phyloP scores from a whole-genome alignment of 2,797 vertebrate species.

The Rhynchonycteris naso region DNA sequence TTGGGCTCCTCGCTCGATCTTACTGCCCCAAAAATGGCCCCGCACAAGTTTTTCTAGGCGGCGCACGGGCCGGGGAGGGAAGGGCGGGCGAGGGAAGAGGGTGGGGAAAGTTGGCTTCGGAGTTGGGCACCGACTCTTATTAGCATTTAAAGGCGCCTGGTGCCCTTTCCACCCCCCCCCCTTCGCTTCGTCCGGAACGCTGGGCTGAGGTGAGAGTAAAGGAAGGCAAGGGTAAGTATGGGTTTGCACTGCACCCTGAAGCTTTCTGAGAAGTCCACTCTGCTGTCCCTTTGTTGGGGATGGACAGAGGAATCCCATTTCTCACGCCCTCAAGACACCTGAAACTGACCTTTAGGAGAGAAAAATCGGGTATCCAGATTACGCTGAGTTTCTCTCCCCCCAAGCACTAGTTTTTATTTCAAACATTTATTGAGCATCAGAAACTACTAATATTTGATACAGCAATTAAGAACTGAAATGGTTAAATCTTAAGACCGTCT shows the following conservation, averaged over 20 bases:
- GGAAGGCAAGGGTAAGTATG: neutral
- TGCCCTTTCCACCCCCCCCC: neutral
- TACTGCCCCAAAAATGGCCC: conserved; percentile 88
- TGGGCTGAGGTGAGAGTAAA: rapidly evolving
- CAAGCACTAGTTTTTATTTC: neutral
- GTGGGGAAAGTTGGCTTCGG: conserved; percentile 63
- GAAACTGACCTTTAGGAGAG: neutral
- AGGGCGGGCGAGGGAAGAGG: conserved; percentile 63
- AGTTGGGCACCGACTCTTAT: conserved; percentile 70
- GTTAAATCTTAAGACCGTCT: neutral
- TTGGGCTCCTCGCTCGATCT: conserved; percentile 82
- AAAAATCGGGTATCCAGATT: neutral
- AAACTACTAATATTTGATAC: neutral
- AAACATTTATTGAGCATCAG: neutral
- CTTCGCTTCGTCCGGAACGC: rapidly evolving
- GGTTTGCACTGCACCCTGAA: rapidly evolving
- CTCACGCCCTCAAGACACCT: neutral
- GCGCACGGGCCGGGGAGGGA: conserved; percentile 57
- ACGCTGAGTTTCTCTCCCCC: neutral
- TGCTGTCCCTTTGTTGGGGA: neutral
- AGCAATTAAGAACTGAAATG: neutral
- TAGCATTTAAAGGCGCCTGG: conserved; percentile 86
- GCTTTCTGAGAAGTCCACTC: neutral
- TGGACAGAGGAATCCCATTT: rapidly evolving
- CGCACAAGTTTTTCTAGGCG: conserved; percentile 84